Base-by-base conservation (phyloP, 1,140 invertebrate genomes). In the Drosophila carrolli region DNA sequence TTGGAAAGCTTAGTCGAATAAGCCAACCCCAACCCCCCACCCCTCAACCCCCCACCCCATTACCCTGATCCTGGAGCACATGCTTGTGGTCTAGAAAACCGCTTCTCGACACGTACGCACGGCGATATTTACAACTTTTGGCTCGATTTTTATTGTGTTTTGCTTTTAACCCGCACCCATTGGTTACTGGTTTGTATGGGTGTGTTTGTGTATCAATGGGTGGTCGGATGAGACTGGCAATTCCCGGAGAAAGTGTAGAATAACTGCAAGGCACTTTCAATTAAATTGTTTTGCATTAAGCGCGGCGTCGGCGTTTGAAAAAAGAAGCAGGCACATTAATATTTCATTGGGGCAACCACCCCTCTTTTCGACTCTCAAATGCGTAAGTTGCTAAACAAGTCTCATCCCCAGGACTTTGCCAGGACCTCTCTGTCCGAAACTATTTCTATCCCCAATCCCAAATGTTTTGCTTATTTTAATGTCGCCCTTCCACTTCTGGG, bases 401-500 rank as follows among this genome's bases (percentile, higher is more conserved):
- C 72, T 55, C 60, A 67, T 55, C 54, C 72, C 13, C 0, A 32
- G 41, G 38, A 5, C 23, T 4, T 14, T 48, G 29, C 14, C 13
- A 54, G 23, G 23, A 23, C 23, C 23, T 58, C 77, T 78, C 51
- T 56, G 78, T 71, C 78, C 23, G 40, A 81, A 81, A 81, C 78
- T 81, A 81, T 72, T 72, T 65, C 60, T 41, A 67, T 44, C 57
- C 62, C 14, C 51, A 27, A 37, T 41, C 41, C 48, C 73, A 63
- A 53, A 61, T 77, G 66, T 60, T 78, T 68, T 78, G 59, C 76
- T 72, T 78, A 78, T 78, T 61, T 74, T 61, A 73, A 74, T 73
- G 70, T 67, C 54, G 6, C 44, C 38, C 43, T 16, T 9, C 0
- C 13, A 5, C 27, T 16, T 53, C 32, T 23, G 38, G 60, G 38